Conservation (phyloP, 2,888 invertebrate species). For the Glaucopsyche alexis region DNA sequence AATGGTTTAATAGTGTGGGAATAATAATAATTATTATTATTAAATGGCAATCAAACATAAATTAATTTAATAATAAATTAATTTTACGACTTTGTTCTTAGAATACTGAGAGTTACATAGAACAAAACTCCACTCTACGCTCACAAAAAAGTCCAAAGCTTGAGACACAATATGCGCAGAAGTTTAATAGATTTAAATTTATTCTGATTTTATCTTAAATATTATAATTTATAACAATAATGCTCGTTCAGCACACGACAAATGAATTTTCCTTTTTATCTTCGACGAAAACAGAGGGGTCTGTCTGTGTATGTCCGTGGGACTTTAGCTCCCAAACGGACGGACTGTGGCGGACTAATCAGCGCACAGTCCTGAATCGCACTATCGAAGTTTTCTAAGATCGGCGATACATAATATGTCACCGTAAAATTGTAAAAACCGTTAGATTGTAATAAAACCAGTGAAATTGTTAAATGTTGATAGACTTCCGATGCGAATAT, state of each 20-base stretch:
- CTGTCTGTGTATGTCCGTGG: too few species aligned
- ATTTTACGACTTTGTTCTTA: not conserved
- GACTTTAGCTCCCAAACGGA: too few species aligned
- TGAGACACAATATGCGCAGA: not conserved
- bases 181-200: constrained; percentile 2
- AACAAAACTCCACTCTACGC: not conserved
- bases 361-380: too few species aligned
- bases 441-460: too few species aligned
- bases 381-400: too few species aligned
- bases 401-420: too few species aligned
- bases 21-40: not conserved
- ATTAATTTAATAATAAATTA: not conserved
- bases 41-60: not conserved
- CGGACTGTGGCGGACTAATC: too few species aligned
- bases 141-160: not conserved
- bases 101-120: not conserved
- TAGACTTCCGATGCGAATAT: too few species aligned
- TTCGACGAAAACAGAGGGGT: too few species aligned
- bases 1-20: not conserved
- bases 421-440: too few species aligned
- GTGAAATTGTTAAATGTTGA: too few species aligned
- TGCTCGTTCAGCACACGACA: not conserved
- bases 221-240: not conserved
- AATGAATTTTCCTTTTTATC: not conserved
- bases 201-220: constrained; percentile 9